Evolutionary conservation across 2,113 vertebrate species (phyloP).

Genomic region (Callithrix jacchus): DNA sequence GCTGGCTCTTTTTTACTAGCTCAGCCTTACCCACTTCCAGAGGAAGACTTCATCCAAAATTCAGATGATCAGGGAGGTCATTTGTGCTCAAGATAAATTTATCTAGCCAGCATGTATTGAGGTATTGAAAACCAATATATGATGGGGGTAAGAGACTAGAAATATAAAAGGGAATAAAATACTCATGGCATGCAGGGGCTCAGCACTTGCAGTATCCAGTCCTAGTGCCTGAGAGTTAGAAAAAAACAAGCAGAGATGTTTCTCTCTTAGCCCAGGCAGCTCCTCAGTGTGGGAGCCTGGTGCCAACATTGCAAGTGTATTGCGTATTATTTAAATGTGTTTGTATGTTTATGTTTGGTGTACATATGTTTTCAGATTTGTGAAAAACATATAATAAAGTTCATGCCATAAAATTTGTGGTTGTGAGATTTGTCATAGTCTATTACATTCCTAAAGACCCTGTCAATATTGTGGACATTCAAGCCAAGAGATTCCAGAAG

Average conservation of each 20-base stretch:
- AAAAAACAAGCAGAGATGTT: background rate
- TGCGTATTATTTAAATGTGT: background rate
- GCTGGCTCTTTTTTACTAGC: background rate
- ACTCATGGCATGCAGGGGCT: background rate
- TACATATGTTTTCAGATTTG: background rate
- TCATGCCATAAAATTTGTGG: background rate
- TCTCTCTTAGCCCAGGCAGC: background rate
- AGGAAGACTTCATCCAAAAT: background rate
- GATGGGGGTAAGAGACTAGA: background rate
- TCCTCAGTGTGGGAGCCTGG: background rate
- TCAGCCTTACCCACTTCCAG: background rate
- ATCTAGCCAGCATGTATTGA: background rate
- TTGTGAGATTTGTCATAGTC: background rate
- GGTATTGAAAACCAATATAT: background rate
- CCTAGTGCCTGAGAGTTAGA: background rate
- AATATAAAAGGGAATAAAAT: background rate
- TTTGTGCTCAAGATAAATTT: background rate
- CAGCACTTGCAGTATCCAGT: fast-evolving
- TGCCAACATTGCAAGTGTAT: background rate
- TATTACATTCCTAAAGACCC: background rate
- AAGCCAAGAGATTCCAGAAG: background rate
- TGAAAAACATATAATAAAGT: background rate
- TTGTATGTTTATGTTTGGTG: background rate
- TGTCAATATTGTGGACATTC: background rate
- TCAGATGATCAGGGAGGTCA: background rate